Conservation (phyloP, 2,797 vertebrate species). For the Catharus ustulatus region DNA sequence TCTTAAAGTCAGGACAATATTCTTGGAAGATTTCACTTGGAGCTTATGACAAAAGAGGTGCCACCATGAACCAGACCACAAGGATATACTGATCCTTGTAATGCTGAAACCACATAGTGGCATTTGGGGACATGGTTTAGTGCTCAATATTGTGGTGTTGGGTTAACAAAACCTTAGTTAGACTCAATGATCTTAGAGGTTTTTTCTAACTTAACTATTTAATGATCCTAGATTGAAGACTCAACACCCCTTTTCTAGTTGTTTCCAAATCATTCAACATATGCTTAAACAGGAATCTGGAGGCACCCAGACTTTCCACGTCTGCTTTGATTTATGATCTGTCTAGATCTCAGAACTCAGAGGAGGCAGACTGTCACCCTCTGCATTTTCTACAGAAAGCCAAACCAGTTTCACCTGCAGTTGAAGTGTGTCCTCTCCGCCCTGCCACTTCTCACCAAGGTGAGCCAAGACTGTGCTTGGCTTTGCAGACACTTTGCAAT, state of each 20-base stretch:
- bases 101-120: background rate
- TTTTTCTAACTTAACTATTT: background rate
- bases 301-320: background rate
- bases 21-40: background rate
- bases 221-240: background rate
- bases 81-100: background rate
- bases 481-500: background rate
- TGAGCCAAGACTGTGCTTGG: background rate
- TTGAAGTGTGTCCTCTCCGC: background rate
- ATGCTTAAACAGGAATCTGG: background rate
- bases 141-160: background rate
- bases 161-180: background rate
- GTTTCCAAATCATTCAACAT: background rate
- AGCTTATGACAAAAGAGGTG: background rate
- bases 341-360: background rate
- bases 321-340: background rate
- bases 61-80: background rate
- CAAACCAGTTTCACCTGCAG: background rate
- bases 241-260: background rate
- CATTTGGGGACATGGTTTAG: background rate
- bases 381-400: background rate
- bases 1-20: background rate
- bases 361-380: background rate
- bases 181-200: background rate
- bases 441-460: background rate